These are phyloP conservation scores for Eurytoma californica DNA, from an alignment of 2,888 invertebrate species.

Conservation along the genomic window DNA sequence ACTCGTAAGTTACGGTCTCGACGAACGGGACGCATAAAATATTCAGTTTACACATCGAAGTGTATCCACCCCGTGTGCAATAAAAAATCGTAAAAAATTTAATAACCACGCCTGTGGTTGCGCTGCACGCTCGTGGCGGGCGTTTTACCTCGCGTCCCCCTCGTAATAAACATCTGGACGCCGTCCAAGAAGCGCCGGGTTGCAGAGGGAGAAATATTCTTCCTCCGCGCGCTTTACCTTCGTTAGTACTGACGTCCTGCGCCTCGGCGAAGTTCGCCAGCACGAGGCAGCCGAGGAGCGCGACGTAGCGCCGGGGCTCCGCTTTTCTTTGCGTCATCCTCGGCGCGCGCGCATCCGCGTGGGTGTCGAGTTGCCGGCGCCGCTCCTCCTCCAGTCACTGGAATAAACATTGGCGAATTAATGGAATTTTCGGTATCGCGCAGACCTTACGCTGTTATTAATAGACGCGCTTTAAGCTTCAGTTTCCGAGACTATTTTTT, in stretches of 20 bases:
- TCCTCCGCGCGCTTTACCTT: constrained; percentile 45
- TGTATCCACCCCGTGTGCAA: too few species aligned
- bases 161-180: neutral
- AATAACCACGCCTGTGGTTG: constrained; percentile 1
- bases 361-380: constrained; percentile 7
- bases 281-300: constrained; percentile 6
- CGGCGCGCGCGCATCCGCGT: neutral
- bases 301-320: constrained; percentile 16
- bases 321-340: constrained; percentile 24
- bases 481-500: too few species aligned
- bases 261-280: constrained; percentile 20
- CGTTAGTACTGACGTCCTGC: constrained; percentile 47
- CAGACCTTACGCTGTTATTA: too few species aligned
- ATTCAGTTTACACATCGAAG: too few species aligned
- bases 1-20: too few species aligned
- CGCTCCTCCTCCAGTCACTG: constrained; percentile 1
- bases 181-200: constrained; percentile 2
- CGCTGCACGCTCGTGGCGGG: neutral
- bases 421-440: neutral
- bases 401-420: neutral
- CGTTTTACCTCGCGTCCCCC: neutral
- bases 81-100: neutral
- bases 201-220: neutral
- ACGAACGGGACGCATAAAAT: too few species aligned
- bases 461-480: too few species aligned